phyloP scores from a whole-genome alignment of 2,888 invertebrate genomes.

The Drosophila subsilvestris region DNA sequence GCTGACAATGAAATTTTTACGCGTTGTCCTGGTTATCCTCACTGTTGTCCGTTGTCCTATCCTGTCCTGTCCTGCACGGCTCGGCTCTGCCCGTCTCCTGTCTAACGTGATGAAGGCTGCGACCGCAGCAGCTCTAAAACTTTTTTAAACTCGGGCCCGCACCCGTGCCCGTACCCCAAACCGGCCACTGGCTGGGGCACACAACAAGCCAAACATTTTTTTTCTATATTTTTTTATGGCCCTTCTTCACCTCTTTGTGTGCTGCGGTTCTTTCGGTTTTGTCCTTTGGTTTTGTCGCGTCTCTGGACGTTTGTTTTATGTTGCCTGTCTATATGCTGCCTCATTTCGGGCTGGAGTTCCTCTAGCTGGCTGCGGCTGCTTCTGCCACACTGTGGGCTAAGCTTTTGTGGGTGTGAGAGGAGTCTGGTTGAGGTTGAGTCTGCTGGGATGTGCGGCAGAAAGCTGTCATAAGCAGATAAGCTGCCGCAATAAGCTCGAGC shows the following conservation, averaged over 20 bases:
- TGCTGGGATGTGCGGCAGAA: slow-evolving; percentile 64
- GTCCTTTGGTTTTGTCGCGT: slow-evolving; percentile 67
- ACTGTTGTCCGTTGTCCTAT: slow-evolving; percentile 29
- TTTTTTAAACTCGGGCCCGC: background rate
- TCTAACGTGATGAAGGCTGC: slow-evolving; percentile 67
- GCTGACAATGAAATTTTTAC: slow-evolving; percentile 70
- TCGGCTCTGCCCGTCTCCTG: slow-evolving; percentile 19
- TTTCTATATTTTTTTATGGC: slow-evolving; percentile 49
- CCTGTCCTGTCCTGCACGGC: background rate
- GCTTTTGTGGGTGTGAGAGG: slow-evolving; percentile 11
- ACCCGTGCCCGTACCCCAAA: background rate
- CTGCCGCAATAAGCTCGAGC: slow-evolving; percentile 82
- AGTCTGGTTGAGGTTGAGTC: slow-evolving; percentile 7
- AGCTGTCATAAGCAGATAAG: slow-evolving; percentile 84
- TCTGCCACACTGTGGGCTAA: slow-evolving; percentile 7
- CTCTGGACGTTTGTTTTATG: slow-evolving; percentile 73
- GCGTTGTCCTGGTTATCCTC: slow-evolving; percentile 49
- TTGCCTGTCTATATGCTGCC: slow-evolving; percentile 64
- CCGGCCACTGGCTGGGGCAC: too few relatives aligned
- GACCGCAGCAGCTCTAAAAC: slow-evolving; percentile 27
- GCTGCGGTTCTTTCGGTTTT: slow-evolving; percentile 66
- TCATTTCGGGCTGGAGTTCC: slow-evolving; percentile 52
- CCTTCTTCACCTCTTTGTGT: slow-evolving; percentile 43
- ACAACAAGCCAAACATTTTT: slow-evolving; percentile 30
- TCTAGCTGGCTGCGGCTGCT: background rate